These are phyloP conservation scores for Euzophera pinguis DNA, from an alignment of 2,888 invertebrate species.

Conservation along the genomic window DNA sequence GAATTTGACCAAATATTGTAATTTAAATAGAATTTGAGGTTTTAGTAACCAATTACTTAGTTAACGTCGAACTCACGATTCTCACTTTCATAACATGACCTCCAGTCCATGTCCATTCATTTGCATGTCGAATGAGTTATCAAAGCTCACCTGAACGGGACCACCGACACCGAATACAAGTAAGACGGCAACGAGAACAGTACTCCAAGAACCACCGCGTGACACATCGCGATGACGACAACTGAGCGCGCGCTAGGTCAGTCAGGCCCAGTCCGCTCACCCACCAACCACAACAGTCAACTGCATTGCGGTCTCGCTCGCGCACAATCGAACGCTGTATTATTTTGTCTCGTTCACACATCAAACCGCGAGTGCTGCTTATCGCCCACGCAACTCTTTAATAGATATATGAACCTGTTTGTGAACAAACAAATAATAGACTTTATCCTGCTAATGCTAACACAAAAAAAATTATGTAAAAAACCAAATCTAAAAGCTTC, in stretches of 20 bases:
- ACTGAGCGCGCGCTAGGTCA: constrained; percentile 19
- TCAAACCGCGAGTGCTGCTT: constrained; percentile 15
- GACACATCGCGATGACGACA: constrained; percentile 57
- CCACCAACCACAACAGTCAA: constrained; percentile 8
- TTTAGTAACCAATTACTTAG: too few relatives aligned
- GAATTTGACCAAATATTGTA: too few relatives aligned
- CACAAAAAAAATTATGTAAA: not conserved
- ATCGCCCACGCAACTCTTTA: constrained; percentile 21
- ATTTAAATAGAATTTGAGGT: too few relatives aligned
- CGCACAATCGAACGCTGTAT: not conserved
- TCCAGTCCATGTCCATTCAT: not conserved
- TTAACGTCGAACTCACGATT: not conserved
- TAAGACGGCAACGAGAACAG: constrained; percentile 68
- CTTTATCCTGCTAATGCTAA: not conserved
- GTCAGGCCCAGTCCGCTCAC: constrained; percentile 17
- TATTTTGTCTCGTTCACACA: constrained; percentile 3
- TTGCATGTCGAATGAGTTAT: not conserved
- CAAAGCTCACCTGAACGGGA: constrained; percentile 66
- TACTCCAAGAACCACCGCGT: constrained; percentile 69
- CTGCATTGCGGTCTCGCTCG: constrained; percentile 14
- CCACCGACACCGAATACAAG: constrained; percentile 65
- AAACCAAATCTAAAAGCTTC: not conserved
- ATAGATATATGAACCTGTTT: constrained; percentile 9
- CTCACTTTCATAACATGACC: not conserved
- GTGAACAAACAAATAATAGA: constrained; percentile 15